phyloP scores from a whole-genome alignment of 2,113 vertebrate species.

The Emydura subglobosa region DNA sequence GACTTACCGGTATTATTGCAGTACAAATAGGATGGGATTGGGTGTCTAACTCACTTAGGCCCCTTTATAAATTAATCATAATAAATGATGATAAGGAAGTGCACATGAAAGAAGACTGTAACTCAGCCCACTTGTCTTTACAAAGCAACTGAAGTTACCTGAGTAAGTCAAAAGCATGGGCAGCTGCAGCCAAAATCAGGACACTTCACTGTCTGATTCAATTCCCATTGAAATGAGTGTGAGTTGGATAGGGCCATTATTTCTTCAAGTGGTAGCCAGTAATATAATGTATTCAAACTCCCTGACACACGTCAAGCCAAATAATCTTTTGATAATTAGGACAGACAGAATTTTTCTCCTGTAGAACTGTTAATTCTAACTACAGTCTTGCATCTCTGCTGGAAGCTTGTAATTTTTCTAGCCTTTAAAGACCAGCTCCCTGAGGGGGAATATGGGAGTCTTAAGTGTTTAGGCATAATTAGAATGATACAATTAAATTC shows the following conservation, averaged over 20 bases:
- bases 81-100: background rate
- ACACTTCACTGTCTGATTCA: background rate
- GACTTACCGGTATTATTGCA: background rate
- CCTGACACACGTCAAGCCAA: background rate
- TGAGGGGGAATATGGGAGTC: background rate
- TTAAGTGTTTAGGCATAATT: slow-evolving; percentile 4
- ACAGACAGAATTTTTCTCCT: background rate
- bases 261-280: background rate
- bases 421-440: slow-evolving; percentile 20
- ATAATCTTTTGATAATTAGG: background rate
- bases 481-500: slow-evolving; percentile 50
- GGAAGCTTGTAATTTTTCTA: background rate
- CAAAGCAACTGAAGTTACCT: background rate
- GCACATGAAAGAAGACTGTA: background rate
- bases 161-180: background rate
- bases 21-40: background rate
- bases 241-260: background rate
- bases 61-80: background rate
- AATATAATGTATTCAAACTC: background rate
- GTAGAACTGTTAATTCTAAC: background rate
- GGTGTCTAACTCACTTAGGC: background rate
- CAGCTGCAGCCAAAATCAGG: background rate
- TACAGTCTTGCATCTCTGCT: background rate
- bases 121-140: background rate
- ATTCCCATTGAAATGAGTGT: background rate